Base-by-base conservation (phyloP, 2,113 vertebrate genomes). In the Columbina picui region DNA sequence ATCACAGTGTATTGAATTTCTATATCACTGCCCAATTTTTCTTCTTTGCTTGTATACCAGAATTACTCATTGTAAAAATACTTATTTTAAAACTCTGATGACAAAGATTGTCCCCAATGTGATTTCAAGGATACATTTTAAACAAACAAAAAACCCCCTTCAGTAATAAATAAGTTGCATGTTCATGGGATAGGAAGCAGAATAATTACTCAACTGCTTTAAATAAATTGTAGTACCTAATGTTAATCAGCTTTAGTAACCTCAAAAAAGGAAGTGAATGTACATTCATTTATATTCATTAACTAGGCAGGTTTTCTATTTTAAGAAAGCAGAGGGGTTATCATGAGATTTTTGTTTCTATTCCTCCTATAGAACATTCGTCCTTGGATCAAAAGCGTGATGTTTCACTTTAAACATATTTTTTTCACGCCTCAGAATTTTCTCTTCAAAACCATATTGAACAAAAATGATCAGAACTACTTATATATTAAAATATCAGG, bases 201-300 rank as follows among this genome's bases (percentile, higher is more conserved):
- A 92, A 91, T 96, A 97, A 97, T 97, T 95, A 96, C 64, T 96
- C 87, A 90, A 83, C 83, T 87, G 87, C 90, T 97, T 97, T 96
- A 96, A 96, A 97, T 95, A 97, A 98, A 97, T 94, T 86, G 93
- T 87, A 69, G 67, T 91, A 94, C 81, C 84, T 91, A 84, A 88
- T 77, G 90, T 90, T 95, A 97, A 97, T 95, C 92, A 94, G 92
- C 91, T 96, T 90, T 93, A 94, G 91, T 94, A 96, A 96, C 87
- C 93, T 96, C 81, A 79, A 83, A 97, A 94, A 90, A 73, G 70
- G 76, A 96, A 95, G 91, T 91, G 95, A 97, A 95, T 96, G 90
- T 94, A 97, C 91, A 84, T 97, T 94, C 88, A 92, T 97, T 97
- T 97, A 96, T 97, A 97, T 96, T 96, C 96, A 96, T 97, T 97